A percentile compares a stretch with the other conserved stretches of the same genome.
These are phyloP conservation scores for Nycticryphes semicollaris DNA, from an alignment of 2,113 vertebrate genomes.

Conservation along the genomic window DNA sequence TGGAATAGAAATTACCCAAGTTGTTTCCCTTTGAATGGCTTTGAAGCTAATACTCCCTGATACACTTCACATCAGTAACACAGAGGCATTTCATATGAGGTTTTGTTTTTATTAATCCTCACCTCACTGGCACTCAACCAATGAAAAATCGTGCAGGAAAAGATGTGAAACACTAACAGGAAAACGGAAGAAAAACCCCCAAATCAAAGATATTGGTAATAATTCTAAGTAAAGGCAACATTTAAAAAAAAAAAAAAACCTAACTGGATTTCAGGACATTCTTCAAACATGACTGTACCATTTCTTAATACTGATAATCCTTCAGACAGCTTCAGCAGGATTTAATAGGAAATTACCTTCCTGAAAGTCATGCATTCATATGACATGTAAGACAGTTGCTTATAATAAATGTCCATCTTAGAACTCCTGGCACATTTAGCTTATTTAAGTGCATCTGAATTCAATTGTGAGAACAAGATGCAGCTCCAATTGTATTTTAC, in stretches of 20 bases:
- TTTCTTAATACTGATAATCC: not conserved
- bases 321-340: not conserved
- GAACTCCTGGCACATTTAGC: not conserved
- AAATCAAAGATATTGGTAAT: not conserved
- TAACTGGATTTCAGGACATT: not conserved
- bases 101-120: not conserved
- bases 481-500: not conserved
- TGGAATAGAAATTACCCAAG: not conserved
- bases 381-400: not conserved
- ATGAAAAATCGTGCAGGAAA: not conserved
- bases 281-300: not conserved
- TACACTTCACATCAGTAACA: not conserved
- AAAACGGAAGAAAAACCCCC: not conserved
- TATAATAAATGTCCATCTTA: not conserved
- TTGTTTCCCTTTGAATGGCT: not conserved
- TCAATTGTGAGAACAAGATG: not conserved
- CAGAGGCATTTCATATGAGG: not conserved
- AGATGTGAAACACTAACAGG: not conserved
- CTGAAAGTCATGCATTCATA: fast-evolving
- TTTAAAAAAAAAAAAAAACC: not conserved
- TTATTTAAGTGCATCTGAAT: not conserved
- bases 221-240: not conserved
- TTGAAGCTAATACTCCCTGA: not conserved
- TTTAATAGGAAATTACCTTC: not conserved
- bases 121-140: not conserved